These are phyloP conservation scores for Aegotheles bennettii DNA, from an alignment of 2,113 vertebrate genomes.

Conservation along the genomic window DNA sequence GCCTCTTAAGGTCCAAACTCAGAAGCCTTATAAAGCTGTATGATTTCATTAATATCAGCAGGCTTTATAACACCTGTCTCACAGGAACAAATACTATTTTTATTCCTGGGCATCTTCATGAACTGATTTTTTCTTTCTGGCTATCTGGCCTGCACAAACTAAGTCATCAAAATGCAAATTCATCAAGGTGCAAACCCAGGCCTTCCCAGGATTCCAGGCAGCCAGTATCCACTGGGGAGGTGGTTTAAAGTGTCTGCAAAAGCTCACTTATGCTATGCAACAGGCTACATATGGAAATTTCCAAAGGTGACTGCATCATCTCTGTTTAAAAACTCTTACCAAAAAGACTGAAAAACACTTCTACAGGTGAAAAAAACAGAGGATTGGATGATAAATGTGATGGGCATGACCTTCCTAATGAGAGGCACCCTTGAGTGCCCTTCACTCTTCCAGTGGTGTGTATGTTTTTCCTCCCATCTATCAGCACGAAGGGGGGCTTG, in stretches of 20 bases:
- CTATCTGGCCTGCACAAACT: background rate
- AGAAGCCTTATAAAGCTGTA: background rate
- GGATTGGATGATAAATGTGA: background rate
- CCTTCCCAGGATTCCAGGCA: background rate
- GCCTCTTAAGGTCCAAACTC: background rate
- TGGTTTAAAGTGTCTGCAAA: background rate
- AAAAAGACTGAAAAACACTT: background rate
- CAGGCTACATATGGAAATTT: background rate
- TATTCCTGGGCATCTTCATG: background rate
- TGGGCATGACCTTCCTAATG: background rate
- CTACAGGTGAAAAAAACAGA: background rate
- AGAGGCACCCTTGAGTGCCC: background rate
- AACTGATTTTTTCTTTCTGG: background rate
- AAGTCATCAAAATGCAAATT: background rate
- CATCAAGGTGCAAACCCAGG: background rate
- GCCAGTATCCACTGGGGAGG: background rate
- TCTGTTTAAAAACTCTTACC: background rate
- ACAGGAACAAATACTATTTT: background rate
- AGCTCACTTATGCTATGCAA: rapidly evolving
- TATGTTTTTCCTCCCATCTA: background rate
- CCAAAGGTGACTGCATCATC: background rate
- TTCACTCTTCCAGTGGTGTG: background rate
- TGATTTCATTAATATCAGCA: background rate
- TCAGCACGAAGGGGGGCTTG: background rate
- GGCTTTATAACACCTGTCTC: background rate